phyloP scores from a whole-genome alignment of 2,113 vertebrate genomes.

The Menidia beryllina region DNA sequence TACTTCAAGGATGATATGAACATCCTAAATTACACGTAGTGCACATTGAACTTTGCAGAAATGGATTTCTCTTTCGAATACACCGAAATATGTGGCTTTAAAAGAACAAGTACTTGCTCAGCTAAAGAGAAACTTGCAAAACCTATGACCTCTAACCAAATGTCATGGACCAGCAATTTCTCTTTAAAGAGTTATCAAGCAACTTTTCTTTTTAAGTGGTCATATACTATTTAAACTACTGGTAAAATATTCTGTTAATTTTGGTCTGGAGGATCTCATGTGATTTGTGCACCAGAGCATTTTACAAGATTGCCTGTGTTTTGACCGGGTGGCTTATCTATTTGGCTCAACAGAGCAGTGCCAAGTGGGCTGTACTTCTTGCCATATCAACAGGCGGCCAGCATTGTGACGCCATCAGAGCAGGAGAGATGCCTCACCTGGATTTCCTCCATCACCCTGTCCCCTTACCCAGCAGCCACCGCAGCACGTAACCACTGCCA shows the following conservation, averaged over 20 bases:
- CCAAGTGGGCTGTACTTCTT: slow-evolving; percentile 39
- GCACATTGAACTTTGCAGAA: background rate
- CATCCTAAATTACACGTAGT: background rate
- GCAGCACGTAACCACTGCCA: slow-evolving; percentile 77
- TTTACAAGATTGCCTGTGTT: slow-evolving; percentile 2
- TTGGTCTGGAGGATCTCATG: background rate
- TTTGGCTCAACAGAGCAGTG: slow-evolving; percentile 25
- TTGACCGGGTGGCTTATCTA: slow-evolving; percentile 28
- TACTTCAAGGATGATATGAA: background rate
- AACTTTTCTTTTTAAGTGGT: background rate
- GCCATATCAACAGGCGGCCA: slow-evolving; percentile 63
- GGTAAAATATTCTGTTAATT: background rate
- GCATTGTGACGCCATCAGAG: slow-evolving; percentile 62
- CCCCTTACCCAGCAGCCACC: slow-evolving; percentile 60
- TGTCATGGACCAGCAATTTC: background rate
- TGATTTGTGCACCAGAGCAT: slow-evolving; percentile 15
- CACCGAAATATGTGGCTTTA: background rate
- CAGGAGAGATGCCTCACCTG: slow-evolving; percentile 72
- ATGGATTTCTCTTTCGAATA: background rate
- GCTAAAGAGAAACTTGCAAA: background rate
- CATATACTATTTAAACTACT: background rate
- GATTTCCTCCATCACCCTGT: slow-evolving; percentile 79
- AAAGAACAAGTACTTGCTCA: background rate
- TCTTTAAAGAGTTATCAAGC: background rate
- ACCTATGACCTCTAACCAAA: background rate